Evolutionary conservation across 2,113 vertebrate species (phyloP), one percentile per base, ranked within the genome.

Genomic region (Sigmodon hispidus): DNA sequence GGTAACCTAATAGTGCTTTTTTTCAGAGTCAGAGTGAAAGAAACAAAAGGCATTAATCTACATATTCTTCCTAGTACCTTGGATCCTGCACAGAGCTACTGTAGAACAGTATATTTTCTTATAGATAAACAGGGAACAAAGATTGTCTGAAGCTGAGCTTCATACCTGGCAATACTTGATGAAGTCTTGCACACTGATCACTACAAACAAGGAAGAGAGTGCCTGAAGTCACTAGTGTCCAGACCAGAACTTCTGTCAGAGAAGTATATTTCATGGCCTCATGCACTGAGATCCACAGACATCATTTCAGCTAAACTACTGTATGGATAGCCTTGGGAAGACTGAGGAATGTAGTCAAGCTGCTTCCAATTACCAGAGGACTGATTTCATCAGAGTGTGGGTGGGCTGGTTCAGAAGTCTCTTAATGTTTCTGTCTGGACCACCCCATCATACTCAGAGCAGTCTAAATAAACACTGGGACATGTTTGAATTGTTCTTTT

Each of bases 91-190:
- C 97, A 97, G 97, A 98, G 95, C 90, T 93, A 89, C 97, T 98
- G 97, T 94, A 97, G 96, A 29, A 43, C 98, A 98, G 93, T 79
- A 96, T 97, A 91, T 93, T 98, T 98, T 89, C 97, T 63, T 87
- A 96, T 96, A 91, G 94, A 97, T 95, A 98, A 98, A 98, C 92
- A 97, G 63, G 89, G 85, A 92, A 19, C 19, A 83, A 29, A 43
- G 67, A 94, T 91, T 89, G 85, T 87, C 95, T 90, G 40, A 96
- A 98, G 93, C 89, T 85, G 96, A 94, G 87, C 96, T 97, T 98
- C 97, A 95, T 96, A 97, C 96, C 95, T 96, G 93, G 98, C 92
- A 94, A 67, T 86, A 97, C 97, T 98, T 97, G 94, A 98, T 98
- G 89, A 97, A 94, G 95, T 95, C 79, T 97, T 98, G 96, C 92